Evolutionary conservation across 2,888 invertebrate genomes (phyloP), one percentile per base, ranked within the genome.

Genomic region (Metacarcinus magister): DNA sequence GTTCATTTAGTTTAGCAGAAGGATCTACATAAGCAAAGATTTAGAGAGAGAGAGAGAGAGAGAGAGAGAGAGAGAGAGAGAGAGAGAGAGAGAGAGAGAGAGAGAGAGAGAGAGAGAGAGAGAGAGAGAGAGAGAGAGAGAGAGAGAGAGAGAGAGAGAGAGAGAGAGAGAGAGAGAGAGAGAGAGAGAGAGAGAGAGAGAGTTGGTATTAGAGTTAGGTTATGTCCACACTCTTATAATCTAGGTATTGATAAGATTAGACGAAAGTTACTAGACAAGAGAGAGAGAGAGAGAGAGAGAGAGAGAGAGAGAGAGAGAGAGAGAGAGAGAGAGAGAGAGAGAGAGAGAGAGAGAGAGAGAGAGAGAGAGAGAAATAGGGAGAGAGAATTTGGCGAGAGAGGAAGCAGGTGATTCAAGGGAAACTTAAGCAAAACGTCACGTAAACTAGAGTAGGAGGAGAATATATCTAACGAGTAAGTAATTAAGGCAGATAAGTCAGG

Each of bases 401-500:
- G 54, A 54, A 2, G 54, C 54, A 2, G 32, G 13, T 82, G 28
- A 28, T 32, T 82, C 82, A 82, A 54, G 82, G 82, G 32, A 7
- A 82, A 10, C 23, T 32, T 82, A 16, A 13, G 82, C 28, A 82
- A 82, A 82, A 82, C 32, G 82, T 32, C 82, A 82, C 82, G 13
- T 32, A 32, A 82, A 82, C 32, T 13, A 28, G 32, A 28, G 82
- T 32, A 10, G 13, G 82, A 28, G 82, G 32, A 32, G 82, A 82
- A 82, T 82, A 82, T 82, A 82, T 82, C 10, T 82, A 82, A 82
- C 82, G 16, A 82, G 82, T 82, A 82, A 32, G 82, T 82, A 82
- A 82, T 82, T 82, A 82, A 82, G 82, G 82, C 82, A 82, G 32
- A 82, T 82, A 82, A 82, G 82, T 82, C 82, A 82, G 32, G 67